Base-by-base conservation (phyloP, 1,140 invertebrate genomes). In the Scaptomyza pallida region DNA sequence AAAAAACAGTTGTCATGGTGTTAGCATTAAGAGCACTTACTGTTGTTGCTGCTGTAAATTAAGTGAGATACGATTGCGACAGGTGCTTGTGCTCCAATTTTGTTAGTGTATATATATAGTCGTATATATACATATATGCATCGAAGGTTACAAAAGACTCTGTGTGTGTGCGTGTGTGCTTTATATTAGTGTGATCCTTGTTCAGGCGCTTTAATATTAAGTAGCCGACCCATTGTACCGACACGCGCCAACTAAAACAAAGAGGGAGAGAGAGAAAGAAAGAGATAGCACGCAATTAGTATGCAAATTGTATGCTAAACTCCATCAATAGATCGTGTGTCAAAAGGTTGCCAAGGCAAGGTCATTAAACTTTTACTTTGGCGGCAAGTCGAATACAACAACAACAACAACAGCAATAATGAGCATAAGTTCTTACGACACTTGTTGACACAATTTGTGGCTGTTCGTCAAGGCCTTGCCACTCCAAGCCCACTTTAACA, bases 1-100 rank as follows among this genome's bases (percentile, higher is more conserved):
- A 64, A 85, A 86, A 81, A 23, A 61, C 56, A 74, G 78, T 80
- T 89, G 78, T 88, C 83, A 85, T 89, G 61, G 80, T 78, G 77
- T 67, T 78, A 81, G 56, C 74, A 86, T 80, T 81, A 77, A 88
- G 70, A 69, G 57, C 55, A 74, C 54, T 82, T 59, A 54, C 41
- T 71, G 45, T 40, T 37, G 33, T 52, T 70, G 47, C 33, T 74
- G 70, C 40, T 78, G 61, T 72, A 82, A 88, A 86, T 82, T 77
- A 78, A 89, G 82, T 86, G 57, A 75, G 78, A 55, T n/a, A 48
- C 51, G 77, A 85, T 85, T 85, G 80, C 80, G 62, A 76, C 81
- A 85, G 80, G 80, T 85, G 80, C 70, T 74, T 50, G 67, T 70
- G 51, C 33, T 64, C 59, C 21, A 26, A 35, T 62, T 33, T 33